Evolutionary conservation across 2,113 vertebrate genomes (phyloP).

Genomic region (Ceratotherium simum): DNA sequence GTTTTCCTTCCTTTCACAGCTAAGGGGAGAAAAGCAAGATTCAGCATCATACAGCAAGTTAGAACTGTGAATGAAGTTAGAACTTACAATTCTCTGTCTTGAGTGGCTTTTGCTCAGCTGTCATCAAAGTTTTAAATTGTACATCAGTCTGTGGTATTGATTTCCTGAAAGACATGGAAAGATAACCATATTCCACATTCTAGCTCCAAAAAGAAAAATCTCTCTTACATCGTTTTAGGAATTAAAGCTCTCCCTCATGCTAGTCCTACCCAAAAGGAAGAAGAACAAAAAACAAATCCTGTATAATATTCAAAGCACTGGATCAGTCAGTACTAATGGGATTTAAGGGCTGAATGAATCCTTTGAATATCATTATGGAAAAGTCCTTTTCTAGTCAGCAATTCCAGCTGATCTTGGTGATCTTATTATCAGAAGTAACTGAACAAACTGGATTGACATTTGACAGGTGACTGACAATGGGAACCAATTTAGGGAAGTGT

Average conservation of each 20-base stretch:
- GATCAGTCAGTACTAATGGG: background rate
- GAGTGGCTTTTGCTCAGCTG: background rate
- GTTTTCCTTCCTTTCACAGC: background rate
- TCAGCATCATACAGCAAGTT: background rate
- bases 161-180: slow-evolving; percentile 13
- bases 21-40: background rate
- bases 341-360: background rate
- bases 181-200: background rate
- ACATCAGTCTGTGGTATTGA: background rate
- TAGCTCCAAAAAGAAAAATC: background rate
- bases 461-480: background rate
- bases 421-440: slow-evolving; percentile 18
- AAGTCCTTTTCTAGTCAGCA: background rate
- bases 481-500: background rate
- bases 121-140: background rate
- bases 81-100: background rate
- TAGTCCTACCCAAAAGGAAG: background rate
- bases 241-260: background rate
- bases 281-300: slow-evolving; percentile 16
- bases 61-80: slow-evolving; percentile 20
- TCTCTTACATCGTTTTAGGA: background rate
- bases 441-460: slow-evolving; percentile 31
- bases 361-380: slow-evolving; percentile 21
- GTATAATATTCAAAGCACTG: background rate
- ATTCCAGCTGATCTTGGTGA: slow-evolving; percentile 17